Evolutionary conservation across 2,113 vertebrate species (phyloP).

Genomic region (Chloebia gouldiae): DNA sequence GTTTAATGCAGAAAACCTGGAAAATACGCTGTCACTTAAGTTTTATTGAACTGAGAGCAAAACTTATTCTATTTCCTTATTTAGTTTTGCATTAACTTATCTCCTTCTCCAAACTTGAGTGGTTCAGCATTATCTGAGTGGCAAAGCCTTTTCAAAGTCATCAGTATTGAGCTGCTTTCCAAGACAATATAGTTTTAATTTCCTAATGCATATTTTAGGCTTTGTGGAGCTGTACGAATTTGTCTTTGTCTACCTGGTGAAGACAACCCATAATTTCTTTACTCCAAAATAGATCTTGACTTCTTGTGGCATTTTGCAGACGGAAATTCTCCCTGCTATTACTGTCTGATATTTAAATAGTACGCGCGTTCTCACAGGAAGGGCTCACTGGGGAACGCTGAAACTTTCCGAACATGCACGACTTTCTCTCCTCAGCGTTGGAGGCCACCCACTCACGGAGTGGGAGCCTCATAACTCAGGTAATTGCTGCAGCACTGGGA

Average conservation of each 20-base stretch:
- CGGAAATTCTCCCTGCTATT: conserved; percentile 34
- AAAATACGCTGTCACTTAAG: background rate
- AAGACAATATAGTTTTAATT: conserved; percentile 11
- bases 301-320: conserved; percentile 39
- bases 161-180: background rate
- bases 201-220: background rate
- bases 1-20: background rate
- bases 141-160: background rate
- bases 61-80: background rate
- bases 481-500: background rate
- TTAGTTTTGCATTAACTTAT: background rate
- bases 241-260: conserved; percentile 29
- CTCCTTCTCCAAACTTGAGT: background rate
- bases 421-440: background rate
- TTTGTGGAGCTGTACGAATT: background rate
- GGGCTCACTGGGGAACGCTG: background rate
- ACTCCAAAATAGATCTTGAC: conserved; percentile 47
- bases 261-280: conserved; percentile 59
- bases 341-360: conserved; percentile 42
- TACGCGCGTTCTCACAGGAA: background rate
- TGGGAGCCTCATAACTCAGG: conserved; percentile 39
- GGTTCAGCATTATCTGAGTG: background rate
- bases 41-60: background rate
- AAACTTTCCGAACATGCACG: background rate
- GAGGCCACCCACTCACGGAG: conserved; percentile 47